A percentile compares a stretch with the other conserved stretches of the same genome.
phyloP scores from a whole-genome alignment of 2,797 vertebrate species.

The Chelmon rostratus region DNA sequence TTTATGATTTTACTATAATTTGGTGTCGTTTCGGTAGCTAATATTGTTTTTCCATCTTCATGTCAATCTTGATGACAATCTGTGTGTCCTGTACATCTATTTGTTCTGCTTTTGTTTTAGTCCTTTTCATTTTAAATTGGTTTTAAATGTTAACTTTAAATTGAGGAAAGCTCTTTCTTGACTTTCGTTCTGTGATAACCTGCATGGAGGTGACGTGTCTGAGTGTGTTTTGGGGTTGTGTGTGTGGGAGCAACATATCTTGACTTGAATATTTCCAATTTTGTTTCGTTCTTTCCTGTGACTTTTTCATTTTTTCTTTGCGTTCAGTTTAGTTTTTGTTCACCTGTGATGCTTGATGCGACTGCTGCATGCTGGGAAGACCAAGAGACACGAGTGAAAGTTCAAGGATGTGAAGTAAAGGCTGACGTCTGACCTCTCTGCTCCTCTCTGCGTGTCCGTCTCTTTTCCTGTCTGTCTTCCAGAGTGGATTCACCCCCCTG shows the following conservation, averaged over 20 bases:
- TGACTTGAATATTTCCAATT: slow-evolving; percentile 8
- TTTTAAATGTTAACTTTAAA: too few relatives aligned
- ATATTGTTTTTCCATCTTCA: slow-evolving; percentile 46
- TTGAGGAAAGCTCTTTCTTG: not conserved
- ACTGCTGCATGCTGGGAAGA: slow-evolving; percentile 84
- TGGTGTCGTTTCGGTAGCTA: slow-evolving; percentile 42
- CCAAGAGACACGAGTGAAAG: slow-evolving; percentile 34
- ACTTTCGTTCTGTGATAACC: slow-evolving; percentile 27
- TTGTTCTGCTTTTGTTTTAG: slow-evolving; percentile 21
- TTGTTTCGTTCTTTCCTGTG: slow-evolving; percentile 15
- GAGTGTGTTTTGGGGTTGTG: slow-evolving; percentile 46
- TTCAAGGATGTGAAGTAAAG: not conserved
- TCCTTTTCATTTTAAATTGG: slow-evolving; percentile 17
- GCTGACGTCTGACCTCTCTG: slow-evolving; percentile 45
- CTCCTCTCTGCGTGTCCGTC: slow-evolving; percentile 57
- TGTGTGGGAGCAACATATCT: slow-evolving; percentile 23
- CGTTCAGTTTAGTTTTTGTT: slow-evolving; percentile 55
- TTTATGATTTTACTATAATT: slow-evolving; percentile 53
- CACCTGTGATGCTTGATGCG: slow-evolving; percentile 71
- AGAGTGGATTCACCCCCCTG: slow-evolving; percentile 98
- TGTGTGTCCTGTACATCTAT: slow-evolving; percentile 63
- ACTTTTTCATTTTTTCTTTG: slow-evolving; percentile 13
- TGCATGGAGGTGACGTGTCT: slow-evolving; percentile 67
- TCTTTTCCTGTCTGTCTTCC: slow-evolving; percentile 64
- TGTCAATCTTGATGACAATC: slow-evolving; percentile 41